A percentile compares a stretch with the other conserved stretches of the same genome.
These are phyloP conservation scores for Mesocricetus auratus DNA, from an alignment of 2,113 vertebrate genomes.

Conservation along the genomic window DNA sequence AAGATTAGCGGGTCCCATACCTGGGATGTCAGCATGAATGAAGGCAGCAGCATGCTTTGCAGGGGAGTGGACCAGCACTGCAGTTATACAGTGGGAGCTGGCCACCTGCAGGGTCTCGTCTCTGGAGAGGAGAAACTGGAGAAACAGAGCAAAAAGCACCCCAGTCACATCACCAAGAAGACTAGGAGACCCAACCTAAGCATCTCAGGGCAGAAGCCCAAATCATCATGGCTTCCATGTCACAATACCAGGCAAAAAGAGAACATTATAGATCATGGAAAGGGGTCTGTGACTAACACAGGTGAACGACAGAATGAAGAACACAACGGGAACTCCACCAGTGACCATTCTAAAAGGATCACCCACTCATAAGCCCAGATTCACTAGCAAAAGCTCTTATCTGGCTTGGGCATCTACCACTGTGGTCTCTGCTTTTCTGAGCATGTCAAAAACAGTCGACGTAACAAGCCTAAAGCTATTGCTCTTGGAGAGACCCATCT, in stretches of 20 bases:
- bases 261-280: background rate
- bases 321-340: background rate
- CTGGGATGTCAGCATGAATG: slow-evolving; percentile 94
- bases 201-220: background rate
- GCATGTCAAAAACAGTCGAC: background rate
- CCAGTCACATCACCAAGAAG: background rate
- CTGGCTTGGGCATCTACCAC: background rate
- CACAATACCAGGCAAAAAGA: background rate
- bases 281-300: background rate
- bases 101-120: slow-evolving; percentile 94
- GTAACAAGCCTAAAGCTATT: background rate
- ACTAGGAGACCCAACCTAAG: background rate
- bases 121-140: slow-evolving; percentile 93
- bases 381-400: background rate
- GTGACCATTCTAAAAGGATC: background rate
- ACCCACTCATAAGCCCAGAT: background rate
- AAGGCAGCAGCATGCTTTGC: slow-evolving; percentile 90
- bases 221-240: background rate
- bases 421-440: background rate
- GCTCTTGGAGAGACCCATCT: background rate
- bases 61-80: slow-evolving; percentile 92
- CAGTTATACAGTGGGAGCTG: slow-evolving; percentile 92
- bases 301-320: background rate
- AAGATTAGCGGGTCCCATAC: slow-evolving; percentile 81
- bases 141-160: slow-evolving; percentile 63